Conservation (phyloP, 2,113 vertebrate genomes). For the Ptyas mucosa region DNA sequence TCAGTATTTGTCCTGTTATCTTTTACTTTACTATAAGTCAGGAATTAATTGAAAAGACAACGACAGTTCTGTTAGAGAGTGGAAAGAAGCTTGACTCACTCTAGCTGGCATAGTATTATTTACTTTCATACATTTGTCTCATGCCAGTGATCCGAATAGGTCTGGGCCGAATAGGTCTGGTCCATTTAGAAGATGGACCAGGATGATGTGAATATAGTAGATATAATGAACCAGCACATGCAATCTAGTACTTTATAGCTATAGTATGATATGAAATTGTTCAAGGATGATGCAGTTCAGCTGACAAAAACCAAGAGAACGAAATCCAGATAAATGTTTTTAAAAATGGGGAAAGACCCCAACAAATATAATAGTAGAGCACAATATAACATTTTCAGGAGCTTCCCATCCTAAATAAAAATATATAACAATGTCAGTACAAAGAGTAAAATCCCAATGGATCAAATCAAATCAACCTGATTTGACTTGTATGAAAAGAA, state of each 20-base stretch:
- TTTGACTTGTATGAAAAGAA: background rate
- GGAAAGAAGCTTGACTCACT: background rate
- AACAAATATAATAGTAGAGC: background rate
- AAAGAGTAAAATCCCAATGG: background rate
- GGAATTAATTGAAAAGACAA: background rate
- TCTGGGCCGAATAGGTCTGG: background rate
- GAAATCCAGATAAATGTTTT: background rate
- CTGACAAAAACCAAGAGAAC: background rate
- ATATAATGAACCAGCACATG: background rate
- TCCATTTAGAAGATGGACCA: background rate
- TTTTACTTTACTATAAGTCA: background rate
- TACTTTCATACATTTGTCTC: background rate
- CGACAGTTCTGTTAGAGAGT: background rate
- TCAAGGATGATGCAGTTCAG: background rate
- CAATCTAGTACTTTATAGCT: background rate
- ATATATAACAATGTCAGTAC: background rate
- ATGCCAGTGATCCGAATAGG: background rate
- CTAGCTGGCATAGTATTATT: background rate
- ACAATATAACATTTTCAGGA: background rate
- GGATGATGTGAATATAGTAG: background rate
- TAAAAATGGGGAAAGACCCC: background rate
- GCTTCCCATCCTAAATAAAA: background rate
- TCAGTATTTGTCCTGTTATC: background rate
- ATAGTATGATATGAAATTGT: background rate
- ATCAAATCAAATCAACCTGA: background rate